Percentiles rank a stretch among this genome's conserved stretches.
Conservation (phyloP, 2,797 vertebrate species). For the Gouania willdenowi region DNA sequence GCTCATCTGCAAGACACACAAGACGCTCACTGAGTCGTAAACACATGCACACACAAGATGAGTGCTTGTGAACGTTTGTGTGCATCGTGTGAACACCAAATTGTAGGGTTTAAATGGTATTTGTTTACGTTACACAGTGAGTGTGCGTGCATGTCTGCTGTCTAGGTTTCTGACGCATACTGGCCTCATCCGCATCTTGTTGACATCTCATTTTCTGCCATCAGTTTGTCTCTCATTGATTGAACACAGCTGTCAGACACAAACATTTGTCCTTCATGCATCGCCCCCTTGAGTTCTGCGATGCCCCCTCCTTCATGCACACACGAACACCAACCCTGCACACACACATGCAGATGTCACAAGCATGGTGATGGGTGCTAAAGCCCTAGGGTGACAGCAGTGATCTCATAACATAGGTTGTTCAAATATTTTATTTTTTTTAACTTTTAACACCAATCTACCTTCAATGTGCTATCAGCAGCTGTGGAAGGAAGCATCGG, state of each 20-base stretch:
- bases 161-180: constrained; percentile 16
- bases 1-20: not conserved
- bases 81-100: constrained; percentile 7
- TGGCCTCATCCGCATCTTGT: constrained; percentile 29
- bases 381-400: constrained; percentile 56
- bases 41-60: not conserved
- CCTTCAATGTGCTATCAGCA: constrained; percentile 31
- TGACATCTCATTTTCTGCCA: constrained; percentile 61
- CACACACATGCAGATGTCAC: not conserved
- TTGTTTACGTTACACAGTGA: constrained; percentile 1
- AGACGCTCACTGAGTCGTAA: not conserved
- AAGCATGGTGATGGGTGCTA: constrained; percentile 40
- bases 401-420: constrained; percentile 60
- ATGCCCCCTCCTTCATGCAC: not conserved
- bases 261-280: constrained; percentile 49
- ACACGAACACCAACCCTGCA: not conserved
- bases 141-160: not conserved
- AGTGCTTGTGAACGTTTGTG: not conserved
- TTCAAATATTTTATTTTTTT: constrained; percentile 52
- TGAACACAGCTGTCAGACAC: constrained; percentile 50
- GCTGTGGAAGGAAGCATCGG: constrained; percentile 21
- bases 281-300: constrained; percentile 42
- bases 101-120: constrained; percentile 6
- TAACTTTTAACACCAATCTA: constrained; percentile 41
- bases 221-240: constrained; percentile 40